phyloP scores from a whole-genome alignment of 2,888 invertebrate genomes.

The Limenitis camilla region DNA sequence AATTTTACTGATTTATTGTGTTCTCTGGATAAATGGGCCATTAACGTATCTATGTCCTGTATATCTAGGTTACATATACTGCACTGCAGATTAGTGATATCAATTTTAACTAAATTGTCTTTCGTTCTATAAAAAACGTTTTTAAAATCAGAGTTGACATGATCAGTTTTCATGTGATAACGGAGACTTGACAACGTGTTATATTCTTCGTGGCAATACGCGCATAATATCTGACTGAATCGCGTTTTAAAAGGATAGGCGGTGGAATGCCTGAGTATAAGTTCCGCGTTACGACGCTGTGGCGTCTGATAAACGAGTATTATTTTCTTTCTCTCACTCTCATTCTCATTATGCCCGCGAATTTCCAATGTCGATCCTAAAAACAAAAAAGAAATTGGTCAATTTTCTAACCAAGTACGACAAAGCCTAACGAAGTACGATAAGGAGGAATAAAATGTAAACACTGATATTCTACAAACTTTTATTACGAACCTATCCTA shows the following conservation, averaged over 20 bases:
- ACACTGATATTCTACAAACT: constrained; percentile 5
- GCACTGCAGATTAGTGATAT: constrained; percentile 61
- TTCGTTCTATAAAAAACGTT: constrained; percentile 63
- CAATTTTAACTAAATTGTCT: constrained; percentile 61
- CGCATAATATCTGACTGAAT: constrained; percentile 60
- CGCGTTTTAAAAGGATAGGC: constrained; percentile 65
- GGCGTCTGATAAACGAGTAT: constrained; percentile 63
- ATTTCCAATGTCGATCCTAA: constrained; percentile 67
- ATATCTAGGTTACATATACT: constrained; percentile 50
- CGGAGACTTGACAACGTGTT: constrained; percentile 46
- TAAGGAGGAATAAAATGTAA: constrained; percentile 11
- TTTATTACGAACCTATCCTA: constrained; percentile 10
- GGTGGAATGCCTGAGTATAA: constrained; percentile 56
- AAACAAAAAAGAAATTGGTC: constrained; percentile 68
- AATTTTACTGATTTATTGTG: constrained; percentile 60
- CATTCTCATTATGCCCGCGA: constrained; percentile 53
- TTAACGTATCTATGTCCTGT: constrained; percentile 50
- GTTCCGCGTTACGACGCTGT: constrained; percentile 63
- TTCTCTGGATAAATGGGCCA: constrained; percentile 51
- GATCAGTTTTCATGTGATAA: constrained; percentile 53
- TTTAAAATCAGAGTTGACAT: constrained; percentile 50
- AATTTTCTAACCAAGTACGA: constrained; percentile 43
- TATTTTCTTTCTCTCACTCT: constrained; percentile 61
- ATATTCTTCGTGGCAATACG: constrained; percentile 58
- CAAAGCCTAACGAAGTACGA: constrained; percentile 18